A percentile compares a stretch with the other conserved stretches of the same genome.
phyloP scores from a whole-genome alignment of 2,113 vertebrate genomes.

The Carassius gibelio region DNA sequence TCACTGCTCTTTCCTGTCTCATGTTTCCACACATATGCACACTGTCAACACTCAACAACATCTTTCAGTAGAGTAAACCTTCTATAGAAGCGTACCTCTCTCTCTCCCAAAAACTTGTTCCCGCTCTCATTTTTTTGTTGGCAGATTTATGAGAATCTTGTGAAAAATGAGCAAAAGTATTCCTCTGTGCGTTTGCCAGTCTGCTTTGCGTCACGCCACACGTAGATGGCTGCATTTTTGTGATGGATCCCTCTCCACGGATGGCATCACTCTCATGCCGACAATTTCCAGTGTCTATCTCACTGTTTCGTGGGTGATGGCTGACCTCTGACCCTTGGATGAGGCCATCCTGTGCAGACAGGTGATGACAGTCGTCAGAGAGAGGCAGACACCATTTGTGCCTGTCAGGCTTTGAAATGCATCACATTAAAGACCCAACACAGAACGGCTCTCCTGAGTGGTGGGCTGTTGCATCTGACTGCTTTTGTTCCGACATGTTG shows the following conservation, averaged over 20 bases:
- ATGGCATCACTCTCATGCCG: background rate
- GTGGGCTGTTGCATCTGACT: slow-evolving; percentile 25
- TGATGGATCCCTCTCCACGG: slow-evolving; percentile 4
- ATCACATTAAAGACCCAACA: slow-evolving; percentile 29
- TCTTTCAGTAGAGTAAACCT: slow-evolving; percentile 42
- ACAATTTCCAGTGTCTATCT: slow-evolving; percentile 11
- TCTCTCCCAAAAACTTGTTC: slow-evolving; percentile 24
- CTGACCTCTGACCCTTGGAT: slow-evolving; percentile 45
- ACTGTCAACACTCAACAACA: slow-evolving; percentile 45
- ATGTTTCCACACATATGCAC: slow-evolving; percentile 44
- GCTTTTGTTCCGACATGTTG: slow-evolving; percentile 43
- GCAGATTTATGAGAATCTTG: slow-evolving; percentile 16
- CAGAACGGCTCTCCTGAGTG: background rate
- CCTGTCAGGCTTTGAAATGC: slow-evolving; percentile 45
- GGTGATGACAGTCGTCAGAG: slow-evolving; percentile 49
- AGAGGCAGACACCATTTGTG: slow-evolving; percentile 40
- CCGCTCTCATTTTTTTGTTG: background rate
- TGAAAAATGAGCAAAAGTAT: slow-evolving; percentile 29
- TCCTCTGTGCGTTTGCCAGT: slow-evolving; percentile 12
- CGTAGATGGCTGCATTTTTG: slow-evolving; percentile 12
- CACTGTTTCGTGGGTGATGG: slow-evolving; percentile 2
- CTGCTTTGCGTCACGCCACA: slow-evolving; percentile 1
- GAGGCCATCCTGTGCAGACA: slow-evolving; percentile 29
- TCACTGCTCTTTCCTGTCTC: slow-evolving; percentile 49
- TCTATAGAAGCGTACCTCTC: background rate